Evolutionary conservation across 2,797 vertebrate genomes (phyloP).

Genomic region (Neosalanx taihuensis): DNA sequence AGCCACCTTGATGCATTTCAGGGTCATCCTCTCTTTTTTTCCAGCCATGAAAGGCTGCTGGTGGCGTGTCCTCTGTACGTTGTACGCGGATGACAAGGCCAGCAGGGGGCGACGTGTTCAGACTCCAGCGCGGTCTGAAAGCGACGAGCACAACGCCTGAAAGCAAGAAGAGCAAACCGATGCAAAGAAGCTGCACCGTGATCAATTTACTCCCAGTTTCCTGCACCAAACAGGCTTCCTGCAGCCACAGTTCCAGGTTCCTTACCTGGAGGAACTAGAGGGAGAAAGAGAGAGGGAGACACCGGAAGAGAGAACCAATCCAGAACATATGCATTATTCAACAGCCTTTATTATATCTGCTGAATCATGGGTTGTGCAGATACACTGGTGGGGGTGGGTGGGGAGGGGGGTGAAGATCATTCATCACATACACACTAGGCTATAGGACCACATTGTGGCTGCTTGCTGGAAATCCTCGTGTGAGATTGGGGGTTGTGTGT

Average conservation of each 20-base stretch:
- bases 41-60: too few species aligned
- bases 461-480: too few species aligned
- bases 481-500: too few species aligned
- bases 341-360: background rate
- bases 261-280: slow-evolving; percentile 23
- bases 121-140: slow-evolving; percentile 28
- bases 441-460: too few species aligned
- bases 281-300: background rate
- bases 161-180: slow-evolving; percentile 50
- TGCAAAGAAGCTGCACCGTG: slow-evolving; percentile 58
- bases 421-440: background rate
- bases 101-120: slow-evolving; percentile 45
- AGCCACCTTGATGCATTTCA: too few species aligned
- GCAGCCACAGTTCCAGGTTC: slow-evolving; percentile 66
- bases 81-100: background rate
- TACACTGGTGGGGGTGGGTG: background rate
- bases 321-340: background rate
- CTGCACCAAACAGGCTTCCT: slow-evolving; percentile 63
- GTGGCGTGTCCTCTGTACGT: too few species aligned
- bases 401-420: background rate
- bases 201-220: slow-evolving; percentile 62
- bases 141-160: slow-evolving; percentile 19
- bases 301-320: background rate
- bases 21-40: too few species aligned
- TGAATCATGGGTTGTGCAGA: background rate